These are phyloP conservation scores for Mesembrinibis cayennensis DNA, from an alignment of 2,113 vertebrate species.

Conservation along the genomic window DNA sequence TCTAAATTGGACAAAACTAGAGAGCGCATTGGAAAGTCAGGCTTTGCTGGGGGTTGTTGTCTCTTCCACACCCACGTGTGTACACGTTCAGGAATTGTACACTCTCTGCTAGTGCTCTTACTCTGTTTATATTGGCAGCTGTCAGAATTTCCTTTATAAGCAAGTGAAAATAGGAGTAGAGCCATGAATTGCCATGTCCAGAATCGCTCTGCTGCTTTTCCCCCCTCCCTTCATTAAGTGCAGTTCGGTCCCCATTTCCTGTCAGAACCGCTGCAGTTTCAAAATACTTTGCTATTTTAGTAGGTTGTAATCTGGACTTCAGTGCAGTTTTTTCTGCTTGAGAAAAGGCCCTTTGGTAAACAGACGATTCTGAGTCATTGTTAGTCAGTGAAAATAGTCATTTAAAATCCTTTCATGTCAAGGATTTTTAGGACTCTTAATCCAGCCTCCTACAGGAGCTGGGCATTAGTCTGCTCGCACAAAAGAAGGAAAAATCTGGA, in stretches of 20 bases:
- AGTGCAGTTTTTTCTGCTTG: background rate
- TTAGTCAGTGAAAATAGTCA: constrained; percentile 11
- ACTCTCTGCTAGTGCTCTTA: background rate
- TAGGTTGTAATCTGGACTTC: background rate
- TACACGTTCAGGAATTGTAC: background rate
- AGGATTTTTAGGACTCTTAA: constrained; percentile 23
- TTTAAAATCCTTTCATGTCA: constrained; percentile 30
- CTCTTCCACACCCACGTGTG: constrained; percentile 14
- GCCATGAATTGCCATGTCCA: background rate
- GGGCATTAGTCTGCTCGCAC: background rate
- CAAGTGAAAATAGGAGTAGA: background rate
- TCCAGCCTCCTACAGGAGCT: background rate
- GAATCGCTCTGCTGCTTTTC: background rate
- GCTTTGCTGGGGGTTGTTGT: constrained; percentile 21
- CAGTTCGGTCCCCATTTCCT: constrained; percentile 2
- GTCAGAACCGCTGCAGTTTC: background rate
- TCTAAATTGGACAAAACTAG: background rate
- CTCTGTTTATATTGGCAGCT: constrained; percentile 40
- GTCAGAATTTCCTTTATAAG: constrained; percentile 45
- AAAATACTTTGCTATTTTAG: constrained; percentile 44
- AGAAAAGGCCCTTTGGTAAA: constrained; percentile 38
- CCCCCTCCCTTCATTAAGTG: constrained; percentile 16
- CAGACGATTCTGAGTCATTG: constrained; percentile 48
- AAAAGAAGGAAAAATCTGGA: background rate
- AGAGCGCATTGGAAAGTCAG: background rate